phyloP scores from a whole-genome alignment of 2,888 invertebrate species.

The Cataglyphis altisquamis region DNA sequence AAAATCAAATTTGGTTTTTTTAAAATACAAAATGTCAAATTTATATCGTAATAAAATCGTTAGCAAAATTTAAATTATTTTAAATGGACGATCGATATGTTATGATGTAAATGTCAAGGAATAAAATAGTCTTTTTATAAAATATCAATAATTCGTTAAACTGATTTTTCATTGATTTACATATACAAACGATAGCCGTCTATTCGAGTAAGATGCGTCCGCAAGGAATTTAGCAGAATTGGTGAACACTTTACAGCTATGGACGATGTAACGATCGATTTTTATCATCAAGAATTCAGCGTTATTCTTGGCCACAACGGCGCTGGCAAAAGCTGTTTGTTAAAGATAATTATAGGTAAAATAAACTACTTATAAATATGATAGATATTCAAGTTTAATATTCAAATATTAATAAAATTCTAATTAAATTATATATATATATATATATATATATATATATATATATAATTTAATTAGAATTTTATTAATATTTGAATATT shows the following conservation, averaged over 20 bases:
- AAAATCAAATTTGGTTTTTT: neutral
- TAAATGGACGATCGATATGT: neutral
- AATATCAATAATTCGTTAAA: neutral
- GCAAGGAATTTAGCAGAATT: slow-evolving; percentile 64
- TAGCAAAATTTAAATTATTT: neutral
- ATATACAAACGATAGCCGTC: slow-evolving; percentile 57
- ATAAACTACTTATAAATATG: neutral
- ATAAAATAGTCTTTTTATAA: neutral
- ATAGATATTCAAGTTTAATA: neutral
- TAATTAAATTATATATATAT: neutral
- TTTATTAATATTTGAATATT: neutral
- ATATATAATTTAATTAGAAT: no score
- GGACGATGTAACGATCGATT: slow-evolving; percentile 69
- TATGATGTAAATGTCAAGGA: neutral
- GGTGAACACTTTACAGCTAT: slow-evolving; percentile 57
- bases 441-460: no score
- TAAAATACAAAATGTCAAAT: neutral
- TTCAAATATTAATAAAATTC: neutral
- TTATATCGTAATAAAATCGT: neutral
- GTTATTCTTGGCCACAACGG: slow-evolving; percentile 72
- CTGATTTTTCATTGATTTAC: neutral
- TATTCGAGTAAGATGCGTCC: slow-evolving; percentile 64
- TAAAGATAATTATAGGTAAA: slow-evolving; percentile 71
- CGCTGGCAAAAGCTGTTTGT: slow-evolving; percentile 71
- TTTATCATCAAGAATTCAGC: slow-evolving; percentile 69